These are phyloP conservation scores for Choristoneura fumiferana DNA, from an alignment of 1,140 invertebrate species.

Conservation along the genomic window DNA sequence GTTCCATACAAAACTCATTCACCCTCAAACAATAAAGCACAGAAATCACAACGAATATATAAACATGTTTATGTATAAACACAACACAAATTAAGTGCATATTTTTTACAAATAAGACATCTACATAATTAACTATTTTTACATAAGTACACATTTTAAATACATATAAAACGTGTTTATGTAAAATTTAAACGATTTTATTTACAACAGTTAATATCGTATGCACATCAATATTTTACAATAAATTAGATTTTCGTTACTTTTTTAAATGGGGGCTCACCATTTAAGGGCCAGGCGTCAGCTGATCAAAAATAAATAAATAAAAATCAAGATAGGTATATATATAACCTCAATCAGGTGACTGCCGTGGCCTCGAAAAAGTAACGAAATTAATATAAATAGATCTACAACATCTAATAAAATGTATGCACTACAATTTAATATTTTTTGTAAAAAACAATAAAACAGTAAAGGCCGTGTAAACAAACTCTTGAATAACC, in stretches of 20 bases:
- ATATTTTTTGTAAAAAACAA: not conserved
- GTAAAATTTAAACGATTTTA: conserved; percentile 7
- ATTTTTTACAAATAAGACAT: conserved; percentile 7
- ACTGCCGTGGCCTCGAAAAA: conserved; percentile 32
- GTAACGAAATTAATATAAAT: conserved; percentile 25
- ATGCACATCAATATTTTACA: conserved; percentile 17
- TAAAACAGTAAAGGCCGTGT: not conserved
- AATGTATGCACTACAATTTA: conserved; percentile 13
- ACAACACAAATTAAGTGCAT: not conserved
- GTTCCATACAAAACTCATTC: conserved; percentile 4
- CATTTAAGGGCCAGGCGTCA: conserved; percentile 49
- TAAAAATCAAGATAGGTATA: too few relatives aligned
- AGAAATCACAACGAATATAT: not conserved
- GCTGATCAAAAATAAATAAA: conserved; percentile 36
- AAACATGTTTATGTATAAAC: not conserved
- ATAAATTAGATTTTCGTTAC: conserved; percentile 35
- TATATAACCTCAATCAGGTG: conserved; percentile 33
- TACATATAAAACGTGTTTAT: conserved; percentile 3
- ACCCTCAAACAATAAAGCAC: not conserved
- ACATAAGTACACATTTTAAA: not conserved
- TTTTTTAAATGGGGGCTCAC: conserved; percentile 68
- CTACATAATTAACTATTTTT: not conserved
- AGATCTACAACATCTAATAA: conserved; percentile 28
- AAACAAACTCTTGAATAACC: not conserved
- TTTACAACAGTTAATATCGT: conserved; percentile 18